Evolutionary conservation across 2,797 vertebrate species (phyloP).

Genomic region (Holocentrus rufus): DNA sequence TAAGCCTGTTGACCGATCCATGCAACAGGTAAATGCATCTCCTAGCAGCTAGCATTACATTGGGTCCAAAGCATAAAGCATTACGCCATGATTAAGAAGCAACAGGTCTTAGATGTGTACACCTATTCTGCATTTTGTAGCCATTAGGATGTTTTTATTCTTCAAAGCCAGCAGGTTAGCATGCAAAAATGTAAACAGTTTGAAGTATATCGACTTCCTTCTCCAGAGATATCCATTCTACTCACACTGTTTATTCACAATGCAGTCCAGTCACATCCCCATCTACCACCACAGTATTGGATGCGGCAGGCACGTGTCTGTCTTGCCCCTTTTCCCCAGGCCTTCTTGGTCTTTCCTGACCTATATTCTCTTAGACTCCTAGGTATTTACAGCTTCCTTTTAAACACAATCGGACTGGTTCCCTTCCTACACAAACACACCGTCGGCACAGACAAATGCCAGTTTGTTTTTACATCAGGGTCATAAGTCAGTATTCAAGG

Average conservation of each 20-base stretch:
- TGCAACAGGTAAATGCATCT: too few species aligned
- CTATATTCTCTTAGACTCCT: constrained; percentile 49
- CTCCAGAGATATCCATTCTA: neutral
- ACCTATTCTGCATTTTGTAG: too few species aligned
- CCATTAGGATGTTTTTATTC: too few species aligned
- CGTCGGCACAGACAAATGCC: constrained; percentile 17
- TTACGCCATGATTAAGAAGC: too few species aligned
- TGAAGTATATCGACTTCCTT: neutral
- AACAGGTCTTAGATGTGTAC: too few species aligned
- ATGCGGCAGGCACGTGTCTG: constrained; percentile 36
- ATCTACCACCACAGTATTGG: constrained; percentile 5
- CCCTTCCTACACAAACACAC: constrained; percentile 46
- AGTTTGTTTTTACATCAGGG: constrained; percentile 7
- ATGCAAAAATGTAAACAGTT: too few species aligned
- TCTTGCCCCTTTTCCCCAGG: constrained; percentile 17
- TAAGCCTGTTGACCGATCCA: too few species aligned
- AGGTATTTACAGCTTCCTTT: constrained; percentile 58
- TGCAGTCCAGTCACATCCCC: constrained; percentile 32
- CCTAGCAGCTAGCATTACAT: too few species aligned
- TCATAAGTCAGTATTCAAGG: neutral
- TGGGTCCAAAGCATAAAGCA: too few species aligned
- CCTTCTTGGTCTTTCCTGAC: constrained; percentile 46
- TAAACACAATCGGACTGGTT: constrained; percentile 19
- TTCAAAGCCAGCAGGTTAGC: too few species aligned
- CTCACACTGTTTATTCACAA: constrained; percentile 4